Base-by-base conservation (phyloP, 2,888 invertebrate genomes). In the Pseudeuparius sepicola region DNA sequence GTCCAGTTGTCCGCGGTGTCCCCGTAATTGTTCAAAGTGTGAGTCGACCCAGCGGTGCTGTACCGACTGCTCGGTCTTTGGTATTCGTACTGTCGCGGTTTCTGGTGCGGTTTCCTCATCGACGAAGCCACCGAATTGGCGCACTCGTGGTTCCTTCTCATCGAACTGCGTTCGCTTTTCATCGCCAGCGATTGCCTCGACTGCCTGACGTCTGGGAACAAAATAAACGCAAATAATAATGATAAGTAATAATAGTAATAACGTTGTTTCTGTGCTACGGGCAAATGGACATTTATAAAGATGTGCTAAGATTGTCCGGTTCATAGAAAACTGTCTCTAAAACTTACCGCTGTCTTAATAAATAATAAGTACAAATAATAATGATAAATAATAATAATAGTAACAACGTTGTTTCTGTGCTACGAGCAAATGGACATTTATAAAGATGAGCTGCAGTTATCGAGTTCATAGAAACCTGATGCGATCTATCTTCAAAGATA, bases 1-100 rank as follows among this genome's bases (percentile, higher is more conserved):
- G 90, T 89, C 90, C 90, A 92, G 60, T 87, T 86, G 61, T 86
- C 85, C 31, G 84, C 82, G 58, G 87, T 88, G 59, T 88, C 88
- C 60, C 87, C 85, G 61, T 86, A 87, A 60, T 85, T 78, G 55
- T 78, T 86, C 53, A 86, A 68, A 27, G 85, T 86, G 50, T 86
- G 77, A 28, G 77, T 78, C 15, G 86, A 86, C 46, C 86, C 86
- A 41, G 83, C 81, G 42, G 80, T 69, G 51, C 79, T 78, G 57
- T 73, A 74, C 51, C 87, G 72, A 65, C 86, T 84, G 56, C 82
- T 78, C 36, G 84, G 83, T 53, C 78, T 65, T 48, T 74, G 70
- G 51, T 76, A 67, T 45, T 74, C 75, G 35, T 86, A 75, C 44
- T 82, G 83, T 50, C 86, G 72, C 36, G 86, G 86, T 44, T 86